phyloP scores from a whole-genome alignment of 2,113 vertebrate genomes.

The Entelurus aequoreus region DNA sequence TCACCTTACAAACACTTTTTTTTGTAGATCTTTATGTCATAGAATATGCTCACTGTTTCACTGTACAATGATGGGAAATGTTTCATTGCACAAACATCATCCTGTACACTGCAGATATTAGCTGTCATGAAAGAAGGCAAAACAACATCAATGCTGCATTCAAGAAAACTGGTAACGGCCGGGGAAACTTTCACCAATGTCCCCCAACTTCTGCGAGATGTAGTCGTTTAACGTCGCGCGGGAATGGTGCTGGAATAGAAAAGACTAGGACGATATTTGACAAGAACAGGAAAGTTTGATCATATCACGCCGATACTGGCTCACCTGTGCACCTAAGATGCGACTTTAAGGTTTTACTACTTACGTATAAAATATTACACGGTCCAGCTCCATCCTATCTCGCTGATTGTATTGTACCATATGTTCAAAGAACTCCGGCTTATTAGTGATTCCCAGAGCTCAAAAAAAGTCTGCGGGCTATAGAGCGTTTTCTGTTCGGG shows the following conservation, averaged over 20 bases:
- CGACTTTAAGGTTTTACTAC: too few relatives aligned
- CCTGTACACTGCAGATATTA: not conserved
- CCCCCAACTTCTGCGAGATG: not conserved
- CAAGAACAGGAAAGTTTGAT: too few relatives aligned
- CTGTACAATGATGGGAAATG: constrained; percentile 5
- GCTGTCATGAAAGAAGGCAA: not conserved
- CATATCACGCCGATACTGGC: too few relatives aligned
- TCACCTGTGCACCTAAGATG: too few relatives aligned
- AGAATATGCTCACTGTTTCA: constrained; percentile 34
- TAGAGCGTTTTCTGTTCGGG: too few relatives aligned
- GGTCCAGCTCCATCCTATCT: too few relatives aligned
- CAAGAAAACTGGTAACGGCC: not conserved
- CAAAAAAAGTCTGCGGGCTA: too few relatives aligned
- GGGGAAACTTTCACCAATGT: not conserved
- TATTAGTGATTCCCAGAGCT: too few relatives aligned
- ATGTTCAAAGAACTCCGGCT: too few relatives aligned
- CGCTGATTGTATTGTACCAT: too few relatives aligned
- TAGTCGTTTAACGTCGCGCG: not conserved
- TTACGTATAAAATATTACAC: too few relatives aligned
- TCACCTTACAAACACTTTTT: constrained; percentile 8
- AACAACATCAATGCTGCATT: constrained; percentile 1
- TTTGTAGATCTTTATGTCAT: constrained; percentile 45
- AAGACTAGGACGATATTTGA: not conserved
- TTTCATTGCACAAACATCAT: constrained; percentile 33
- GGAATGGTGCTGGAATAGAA: not conserved